phyloP scores from a whole-genome alignment of 2,888 invertebrate genomes.

The Shargacucullia verbasci region DNA sequence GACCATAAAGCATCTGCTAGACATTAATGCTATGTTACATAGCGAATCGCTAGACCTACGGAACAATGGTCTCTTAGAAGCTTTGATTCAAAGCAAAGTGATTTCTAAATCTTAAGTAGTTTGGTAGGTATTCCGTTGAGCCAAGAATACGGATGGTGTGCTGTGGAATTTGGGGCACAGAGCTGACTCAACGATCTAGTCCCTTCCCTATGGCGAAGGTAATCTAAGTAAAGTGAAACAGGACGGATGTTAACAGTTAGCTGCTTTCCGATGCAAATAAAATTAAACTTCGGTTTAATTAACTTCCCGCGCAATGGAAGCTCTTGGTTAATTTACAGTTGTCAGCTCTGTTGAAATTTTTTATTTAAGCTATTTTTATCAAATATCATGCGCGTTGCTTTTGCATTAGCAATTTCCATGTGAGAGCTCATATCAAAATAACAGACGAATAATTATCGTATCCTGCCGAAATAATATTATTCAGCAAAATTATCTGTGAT shows the following conservation, averaged over 20 bases:
- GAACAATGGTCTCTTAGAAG: conserved; percentile 51
- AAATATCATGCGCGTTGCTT: no score
- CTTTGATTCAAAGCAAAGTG: conserved; percentile 58
- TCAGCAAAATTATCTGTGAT: not conserved
- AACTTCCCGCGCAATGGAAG: conserved; percentile 26
- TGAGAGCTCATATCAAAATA: no score
- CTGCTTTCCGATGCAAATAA: conserved; percentile 44
- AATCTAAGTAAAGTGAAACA: conserved; percentile 64
- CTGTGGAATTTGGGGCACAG: conserved; percentile 86
- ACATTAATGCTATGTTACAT: conserved; percentile 69
- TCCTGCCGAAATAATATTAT: no score
- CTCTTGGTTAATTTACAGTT: conserved; percentile 1
- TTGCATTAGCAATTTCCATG: no score
- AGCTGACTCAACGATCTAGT: conserved; percentile 87
- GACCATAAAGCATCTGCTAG: conserved; percentile 71
- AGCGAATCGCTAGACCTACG: conserved; percentile 43
- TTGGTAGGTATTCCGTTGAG: conserved; percentile 69
- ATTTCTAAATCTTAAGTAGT: conserved; percentile 53
- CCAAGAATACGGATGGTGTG: conserved; percentile 74
- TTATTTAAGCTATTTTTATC: no score
- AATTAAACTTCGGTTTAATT: conserved; percentile 33
- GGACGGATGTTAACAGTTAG: conserved; percentile 51
- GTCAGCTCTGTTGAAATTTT: no score
- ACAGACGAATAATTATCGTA: no score
- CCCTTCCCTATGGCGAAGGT: conserved; percentile 79